phyloP scores from a whole-genome alignment of 2,113 vertebrate genomes.

The Podarcis muralis region DNA sequence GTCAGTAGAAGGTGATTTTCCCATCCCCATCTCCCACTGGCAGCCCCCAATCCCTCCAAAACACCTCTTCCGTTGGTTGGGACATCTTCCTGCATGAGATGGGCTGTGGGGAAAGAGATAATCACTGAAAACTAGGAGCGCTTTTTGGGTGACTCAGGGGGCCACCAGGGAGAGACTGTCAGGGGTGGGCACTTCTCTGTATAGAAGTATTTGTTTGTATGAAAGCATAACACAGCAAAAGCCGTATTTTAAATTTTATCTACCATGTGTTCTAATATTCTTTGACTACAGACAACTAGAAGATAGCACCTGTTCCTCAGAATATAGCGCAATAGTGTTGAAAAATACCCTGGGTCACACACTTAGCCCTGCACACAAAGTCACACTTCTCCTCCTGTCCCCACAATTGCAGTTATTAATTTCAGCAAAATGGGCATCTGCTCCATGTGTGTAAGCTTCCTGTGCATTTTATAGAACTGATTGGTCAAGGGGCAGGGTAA shows the following conservation, averaged over 20 bases:
- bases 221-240: neutral
- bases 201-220: neutral
- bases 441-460: no score
- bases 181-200: neutral
- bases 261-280: neutral
- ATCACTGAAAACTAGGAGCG: neutral
- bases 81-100: no score
- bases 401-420: neutral
- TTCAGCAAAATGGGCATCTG: neutral
- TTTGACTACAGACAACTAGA: neutral
- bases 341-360: no score
- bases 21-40: no score
- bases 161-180: no score
- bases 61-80: no score
- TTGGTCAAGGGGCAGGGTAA: no score
- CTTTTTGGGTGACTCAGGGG: neutral
- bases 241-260: neutral
- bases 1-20: no score
- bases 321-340: neutral
- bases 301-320: conserved; percentile 25
- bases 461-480: no score
- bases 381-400: neutral
- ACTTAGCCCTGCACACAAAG: no score
- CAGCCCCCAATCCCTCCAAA: no score
- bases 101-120: no score